Evolutionary conservation across 2,888 invertebrate genomes (phyloP), one percentile per base, ranked within the genome.

Genomic region (Xestia c-nigrum): DNA sequence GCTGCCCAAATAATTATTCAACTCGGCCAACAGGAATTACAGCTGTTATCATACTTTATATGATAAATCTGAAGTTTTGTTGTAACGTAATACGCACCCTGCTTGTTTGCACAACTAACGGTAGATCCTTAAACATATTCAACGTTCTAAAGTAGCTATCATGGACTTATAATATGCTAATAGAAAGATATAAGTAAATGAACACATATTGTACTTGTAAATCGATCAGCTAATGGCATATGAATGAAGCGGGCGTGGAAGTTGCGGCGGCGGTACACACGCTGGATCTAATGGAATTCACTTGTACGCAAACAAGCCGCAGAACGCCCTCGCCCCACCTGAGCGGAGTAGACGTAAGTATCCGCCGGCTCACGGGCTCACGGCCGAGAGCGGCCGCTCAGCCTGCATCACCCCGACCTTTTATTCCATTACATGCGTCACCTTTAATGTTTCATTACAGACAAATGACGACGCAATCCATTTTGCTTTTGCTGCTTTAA

Each of bases 301-400:
- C 96, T 95, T 96, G 96, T 96, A 95, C 93, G 96, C 95, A 96
- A 96, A 96, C 96, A 96, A 94, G 94, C 95, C 94, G 91, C 95
- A 92, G 91, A 92, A 90, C 93, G 92, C 94, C 91, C 91, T 90
- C 90, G 89, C 91, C 91, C 89, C 90, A 92, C 91, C 90, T 91
- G 91, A 89, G 88, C 87, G 87, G 85, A 88, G 87, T 88, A 86
- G 87, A 84, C 87, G 89, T 90, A 90, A 92, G 91, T 92, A 91
- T 89, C 90, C 43, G 43, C 43, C 43, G 43, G 10, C 31, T 31
- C 90, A 89, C 87, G 88, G 88, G 59, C 52, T 67, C 68, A 10
- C 43, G 43, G 5, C 24, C 57, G 6, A 57, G 24, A 57, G 24
- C 38, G 19, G 38, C 66, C 66, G 61, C 61, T 43, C 79, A 88